Percentiles rank a stretch among this genome's conserved stretches.
These are phyloP conservation scores for Cataglyphis hispanica DNA, from an alignment of 1,140 invertebrate genomes.

Conservation along the genomic window DNA sequence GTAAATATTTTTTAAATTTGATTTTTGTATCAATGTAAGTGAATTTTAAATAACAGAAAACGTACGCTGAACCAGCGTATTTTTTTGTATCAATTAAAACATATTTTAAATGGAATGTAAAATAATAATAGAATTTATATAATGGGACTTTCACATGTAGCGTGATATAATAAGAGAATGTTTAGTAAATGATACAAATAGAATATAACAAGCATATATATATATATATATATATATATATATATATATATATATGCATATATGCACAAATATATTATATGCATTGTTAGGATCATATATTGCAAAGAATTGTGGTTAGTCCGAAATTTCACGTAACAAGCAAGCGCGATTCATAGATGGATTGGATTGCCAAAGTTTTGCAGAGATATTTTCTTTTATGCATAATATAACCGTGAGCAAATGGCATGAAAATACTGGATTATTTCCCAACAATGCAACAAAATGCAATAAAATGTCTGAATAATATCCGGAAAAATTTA, in stretches of 20 bases:
- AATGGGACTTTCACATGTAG: neutral
- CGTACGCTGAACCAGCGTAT: neutral
- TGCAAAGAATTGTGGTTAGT: constrained; percentile 25
- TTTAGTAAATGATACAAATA: constrained; percentile 24
- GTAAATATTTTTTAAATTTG: neutral
- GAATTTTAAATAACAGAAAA: neutral
- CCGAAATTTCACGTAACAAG: constrained; percentile 39
- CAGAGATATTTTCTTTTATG: constrained; percentile 3
- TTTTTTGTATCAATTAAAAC: constrained; percentile 12
- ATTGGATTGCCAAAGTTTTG: constrained; percentile 37
- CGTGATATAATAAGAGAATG: neutral
- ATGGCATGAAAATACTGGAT: neutral
- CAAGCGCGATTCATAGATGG: constrained; percentile 9
- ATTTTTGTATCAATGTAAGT: neutral
- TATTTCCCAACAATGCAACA: constrained; percentile 3
- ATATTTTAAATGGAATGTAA: neutral
- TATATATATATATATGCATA: too few species aligned
- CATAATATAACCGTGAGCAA: neutral
- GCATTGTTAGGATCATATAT: constrained; percentile 16
- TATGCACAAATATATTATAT: constrained; percentile 56
- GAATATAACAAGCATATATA: constrained; percentile 17
- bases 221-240: too few species aligned
- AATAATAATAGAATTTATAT: constrained; percentile 14
- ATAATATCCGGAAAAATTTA: neutral
- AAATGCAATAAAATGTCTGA: neutral